Base-by-base conservation (phyloP, 2,113 vertebrate species). In the Hucho hucho region DNA sequence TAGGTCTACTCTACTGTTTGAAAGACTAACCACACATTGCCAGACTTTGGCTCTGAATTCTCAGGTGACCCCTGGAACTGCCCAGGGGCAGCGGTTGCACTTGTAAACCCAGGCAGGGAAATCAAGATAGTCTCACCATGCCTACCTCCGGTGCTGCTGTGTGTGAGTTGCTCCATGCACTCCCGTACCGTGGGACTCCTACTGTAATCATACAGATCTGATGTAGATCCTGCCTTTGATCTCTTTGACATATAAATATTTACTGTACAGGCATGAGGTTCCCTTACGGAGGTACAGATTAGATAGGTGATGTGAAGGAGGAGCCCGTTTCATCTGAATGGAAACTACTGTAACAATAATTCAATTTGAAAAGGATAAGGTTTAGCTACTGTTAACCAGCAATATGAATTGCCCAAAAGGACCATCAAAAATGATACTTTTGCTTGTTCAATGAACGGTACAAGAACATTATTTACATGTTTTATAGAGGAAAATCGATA, bases 221-320 rank as follows among this genome's bases (percentile, higher is more conserved):
- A 75, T 64, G 53, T 49, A 58, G 58, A 32, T 66, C 46, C n/a
- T 53, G 0, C 7, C 56, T 78, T 75, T 67, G 53, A 72, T 64
- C 64, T 72, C 9, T 26, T 32, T 68, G 59, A 75, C 32, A 14
- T 53, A 72, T 53, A 72, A 49, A 32, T 75, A 67, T 64, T 70
- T 70, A 75, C 67, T 1, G 53, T 16, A 53, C 28, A 18, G 9
- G 26, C 64, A 32, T 58, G 14, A 25, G 53, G 74, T 26, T 75
- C 74, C 37, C 14, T 16, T 46, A 25, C 20, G 66, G 58, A 14
- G 28, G 12, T 18, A 53, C 56, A 26, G 65, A 63, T 70, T 28
- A 63, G 24, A 70, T 22, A 4, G 9, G 28, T 67, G 65, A 28
- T 26, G 18, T 18, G 28, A 16, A 28, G 29, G 64, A 67, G 29